Base-by-base conservation (phyloP, 2,888 invertebrate genomes). In the Ptychoptera contaminata region DNA sequence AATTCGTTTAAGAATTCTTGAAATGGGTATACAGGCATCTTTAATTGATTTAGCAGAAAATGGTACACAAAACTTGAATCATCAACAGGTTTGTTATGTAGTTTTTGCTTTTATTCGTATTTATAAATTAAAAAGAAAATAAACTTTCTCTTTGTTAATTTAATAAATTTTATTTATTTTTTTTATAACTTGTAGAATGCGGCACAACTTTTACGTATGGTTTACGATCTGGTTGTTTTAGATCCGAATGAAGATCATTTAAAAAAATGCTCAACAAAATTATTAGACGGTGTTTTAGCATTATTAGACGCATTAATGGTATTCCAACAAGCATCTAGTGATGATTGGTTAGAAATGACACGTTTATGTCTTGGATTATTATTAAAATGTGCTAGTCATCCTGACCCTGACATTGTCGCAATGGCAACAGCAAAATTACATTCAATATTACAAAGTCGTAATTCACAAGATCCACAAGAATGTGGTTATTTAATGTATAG, bases 351-450 rank as follows among this genome's bases (percentile, higher is more conserved):
- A 6, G 74, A 74, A 55, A 72, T 75, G 71, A 71, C 70, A 16
- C 69, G 71, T 12, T 56, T 74, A 15, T 65, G 67, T 44, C 55
- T 69, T 48, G 68, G 68, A 2, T 56, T 70, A 14, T 49, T 70
- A 30, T 54, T 70, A 2, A 67, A 67, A 48, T 70, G 69, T 50
- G 67, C 68, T 1, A 63, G 65, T 50, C 63, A 65, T 52, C 63
- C 63, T 1, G 65, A 69, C 55, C 61, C 68, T 1, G 67, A 74
- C 51, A 62, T 76, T 44, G 74, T 74, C 52, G 73, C 74, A 36
- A 70, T 73, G 60, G 75, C 76, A 1, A 71, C 75, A 1, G 75
- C 74, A 2, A 71, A 73, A 51, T 60, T 77, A 2, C 74, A 76
- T 58, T 68, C 70, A 7, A 63, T 75, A 49, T 60, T 77, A 6